A percentile compares a stretch with the other conserved stretches of the same genome.
phyloP scores from a whole-genome alignment of 2,797 vertebrate genomes.

The Trichosurus vulpecula region DNA sequence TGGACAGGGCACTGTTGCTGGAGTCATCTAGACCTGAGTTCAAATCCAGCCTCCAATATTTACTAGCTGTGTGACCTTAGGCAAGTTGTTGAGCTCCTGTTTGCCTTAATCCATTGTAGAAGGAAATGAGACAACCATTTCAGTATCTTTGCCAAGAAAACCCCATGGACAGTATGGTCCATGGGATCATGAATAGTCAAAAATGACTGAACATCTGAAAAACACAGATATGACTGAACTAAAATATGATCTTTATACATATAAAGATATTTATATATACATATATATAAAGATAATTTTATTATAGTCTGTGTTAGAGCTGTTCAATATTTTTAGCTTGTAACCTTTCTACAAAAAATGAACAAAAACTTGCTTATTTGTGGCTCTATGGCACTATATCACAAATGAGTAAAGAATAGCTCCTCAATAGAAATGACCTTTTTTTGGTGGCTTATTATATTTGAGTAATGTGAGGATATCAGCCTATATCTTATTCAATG shows the following conservation, averaged over 20 bases:
- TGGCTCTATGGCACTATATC: neutral
- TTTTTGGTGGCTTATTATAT: neutral
- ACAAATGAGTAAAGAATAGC: neutral
- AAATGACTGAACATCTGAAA: neutral
- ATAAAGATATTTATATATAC: neutral
- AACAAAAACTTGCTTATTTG: neutral
- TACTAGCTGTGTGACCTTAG: neutral
- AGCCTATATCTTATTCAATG: neutral
- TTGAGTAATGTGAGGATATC: neutral
- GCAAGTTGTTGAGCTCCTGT: neutral
- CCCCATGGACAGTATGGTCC: neutral
- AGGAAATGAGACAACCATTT: neutral
- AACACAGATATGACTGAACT: neutral
- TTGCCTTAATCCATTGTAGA: neutral
- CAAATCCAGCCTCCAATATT: neutral
- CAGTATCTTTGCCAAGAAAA: neutral
- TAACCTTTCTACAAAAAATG: neutral
- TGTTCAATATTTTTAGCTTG: neutral
- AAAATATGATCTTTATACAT: neutral
- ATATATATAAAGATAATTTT: neutral
- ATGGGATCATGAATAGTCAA: neutral
- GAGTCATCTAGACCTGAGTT: neutral
- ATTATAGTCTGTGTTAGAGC: neutral
- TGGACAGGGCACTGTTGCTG: neutral
- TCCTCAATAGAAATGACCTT: neutral